phyloP scores from a whole-genome alignment of 2,888 invertebrate genomes.

The Eumacrocentrus americanus region DNA sequence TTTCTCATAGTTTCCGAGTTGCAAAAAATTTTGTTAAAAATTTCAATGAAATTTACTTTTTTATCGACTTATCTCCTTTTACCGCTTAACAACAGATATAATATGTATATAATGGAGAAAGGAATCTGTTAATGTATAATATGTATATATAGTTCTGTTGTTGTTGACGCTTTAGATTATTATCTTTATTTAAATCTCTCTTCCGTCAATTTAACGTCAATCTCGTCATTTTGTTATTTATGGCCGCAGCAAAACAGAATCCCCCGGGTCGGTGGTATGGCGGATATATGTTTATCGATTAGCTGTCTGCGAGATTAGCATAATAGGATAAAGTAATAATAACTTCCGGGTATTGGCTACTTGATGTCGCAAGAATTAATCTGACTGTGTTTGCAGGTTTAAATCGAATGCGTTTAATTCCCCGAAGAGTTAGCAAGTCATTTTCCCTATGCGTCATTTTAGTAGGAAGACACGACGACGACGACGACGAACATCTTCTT shows the following conservation, averaged over 20 bases:
- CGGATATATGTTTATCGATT: slow-evolving; percentile 6
- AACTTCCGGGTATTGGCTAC: slow-evolving; percentile 7
- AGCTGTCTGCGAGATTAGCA: background rate
- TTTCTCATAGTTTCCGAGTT: no score
- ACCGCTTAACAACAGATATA: no score
- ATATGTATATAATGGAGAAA: no score
- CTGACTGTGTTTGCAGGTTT: background rate
- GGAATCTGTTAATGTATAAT: no score
- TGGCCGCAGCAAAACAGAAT: background rate
- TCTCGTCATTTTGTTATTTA: no score
- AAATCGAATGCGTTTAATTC: slow-evolving; percentile 1
- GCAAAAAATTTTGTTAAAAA: no score
- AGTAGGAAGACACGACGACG: slow-evolving; percentile 24
- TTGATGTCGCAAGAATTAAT: slow-evolving; percentile 9
- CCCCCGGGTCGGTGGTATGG: no score
- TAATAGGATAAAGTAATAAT: slow-evolving; percentile 8
- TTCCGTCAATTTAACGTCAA: background rate
- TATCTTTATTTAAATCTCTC: background rate
- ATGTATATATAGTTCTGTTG: background rate
- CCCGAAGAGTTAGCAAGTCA: background rate
- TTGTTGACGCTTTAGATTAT: background rate
- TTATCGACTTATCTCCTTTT: no score
- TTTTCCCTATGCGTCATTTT: slow-evolving; percentile 29
- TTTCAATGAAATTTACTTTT: background rate
- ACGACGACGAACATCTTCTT: background rate